Conservation (phyloP, 92 coral and sea anemone genomes). For the Muricea muricata region DNA sequence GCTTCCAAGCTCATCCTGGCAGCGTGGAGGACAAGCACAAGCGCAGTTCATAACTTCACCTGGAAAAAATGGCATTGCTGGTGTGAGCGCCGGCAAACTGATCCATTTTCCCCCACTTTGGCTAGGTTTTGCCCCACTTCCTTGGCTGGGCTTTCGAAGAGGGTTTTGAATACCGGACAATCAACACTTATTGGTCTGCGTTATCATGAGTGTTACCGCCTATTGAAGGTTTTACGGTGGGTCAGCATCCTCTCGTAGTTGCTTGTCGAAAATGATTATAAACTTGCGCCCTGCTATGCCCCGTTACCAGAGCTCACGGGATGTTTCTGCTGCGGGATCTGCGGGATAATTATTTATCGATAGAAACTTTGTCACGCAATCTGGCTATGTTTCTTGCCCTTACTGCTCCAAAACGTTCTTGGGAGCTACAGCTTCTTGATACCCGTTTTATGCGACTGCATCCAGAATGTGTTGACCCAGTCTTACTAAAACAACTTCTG, state of each 20-base stretch:
- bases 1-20: too few species aligned
- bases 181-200: too few species aligned
- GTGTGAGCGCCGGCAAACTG: neutral
- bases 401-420: too few species aligned
- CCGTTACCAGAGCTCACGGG: neutral
- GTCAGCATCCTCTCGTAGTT: too few species aligned
- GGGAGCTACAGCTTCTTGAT: too few species aligned
- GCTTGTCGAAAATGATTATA: neutral
- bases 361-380: too few species aligned
- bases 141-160: neutral
- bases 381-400: too few species aligned
- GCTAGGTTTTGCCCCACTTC: neutral
- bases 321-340: too few species aligned
- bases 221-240: too few species aligned
- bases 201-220: neutral
- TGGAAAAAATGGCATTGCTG: neutral
- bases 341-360: too few species aligned
- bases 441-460: neutral
- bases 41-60: neutral
- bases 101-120: neutral
- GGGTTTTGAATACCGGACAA: too few species aligned
- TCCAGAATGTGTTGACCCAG: neutral
- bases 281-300: neutral
- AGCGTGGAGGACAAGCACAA: neutral
- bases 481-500: too few species aligned